Conservation (phyloP, 2,888 invertebrate species). For the Torymus texanus region DNA sequence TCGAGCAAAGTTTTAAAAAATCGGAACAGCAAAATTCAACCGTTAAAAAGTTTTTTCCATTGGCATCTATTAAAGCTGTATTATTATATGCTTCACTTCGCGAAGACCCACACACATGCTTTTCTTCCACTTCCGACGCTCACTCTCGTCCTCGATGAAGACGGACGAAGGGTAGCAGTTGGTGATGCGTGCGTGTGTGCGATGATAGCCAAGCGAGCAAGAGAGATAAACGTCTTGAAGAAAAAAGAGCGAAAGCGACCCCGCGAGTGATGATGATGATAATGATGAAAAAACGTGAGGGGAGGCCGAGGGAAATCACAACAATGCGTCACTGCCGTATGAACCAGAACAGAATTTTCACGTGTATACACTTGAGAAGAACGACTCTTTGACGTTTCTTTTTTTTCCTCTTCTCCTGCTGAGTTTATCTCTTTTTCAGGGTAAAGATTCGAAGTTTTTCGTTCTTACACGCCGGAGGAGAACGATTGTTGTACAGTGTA, state of each 20-base stretch:
- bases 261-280: background rate
- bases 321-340: conserved; percentile 41
- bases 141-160: conserved; percentile 6
- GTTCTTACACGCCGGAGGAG: background rate
- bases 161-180: conserved; percentile 7
- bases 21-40: no score
- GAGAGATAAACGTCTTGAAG: conserved; percentile 22
- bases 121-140: conserved; percentile 26
- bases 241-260: background rate
- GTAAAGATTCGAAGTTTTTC: background rate
- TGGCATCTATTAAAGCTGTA: background rate
- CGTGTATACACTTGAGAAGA: background rate
- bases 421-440: background rate
- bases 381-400: conserved; percentile 1
- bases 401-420: background rate
- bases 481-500: no score
- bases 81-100: background rate
- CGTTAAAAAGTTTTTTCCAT: background rate
- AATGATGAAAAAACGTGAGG: background rate
- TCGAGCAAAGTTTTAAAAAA: background rate
- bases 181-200: background rate
- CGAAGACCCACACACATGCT: background rate
- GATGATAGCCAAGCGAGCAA: background rate
- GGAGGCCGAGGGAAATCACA: conserved; percentile 11
- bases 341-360: conserved; percentile 8